Base-by-base conservation (phyloP, 92 coral and sea anemone genomes). In the Siderastrea siderea region DNA sequence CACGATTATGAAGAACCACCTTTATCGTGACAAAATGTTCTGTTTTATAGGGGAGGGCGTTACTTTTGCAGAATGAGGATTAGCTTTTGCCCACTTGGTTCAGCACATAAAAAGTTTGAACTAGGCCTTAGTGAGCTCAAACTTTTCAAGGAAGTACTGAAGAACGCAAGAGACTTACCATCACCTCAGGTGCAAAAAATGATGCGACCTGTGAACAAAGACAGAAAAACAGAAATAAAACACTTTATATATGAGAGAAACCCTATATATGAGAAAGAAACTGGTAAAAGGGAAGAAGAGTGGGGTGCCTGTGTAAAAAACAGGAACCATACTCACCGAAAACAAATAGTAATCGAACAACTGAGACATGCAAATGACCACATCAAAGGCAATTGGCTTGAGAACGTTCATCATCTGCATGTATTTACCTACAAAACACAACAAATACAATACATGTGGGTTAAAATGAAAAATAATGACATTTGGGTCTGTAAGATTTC, bases 341-440 rank as follows among this genome's bases (percentile, higher is more conserved):
- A 94, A 98, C 82, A 98, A 74, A 63, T 98, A 98, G 79, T 98
- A 98, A 86, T 98, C 99, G 50, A 98, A 98, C 45, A 98, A 96
- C 87, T 98, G 99, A 12, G 99, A 98, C 94, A 98, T 95, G 57
- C 99, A 98, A 47, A 98, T 98, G 58, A 98, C 99, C 70, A 98
- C 99, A 84, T 98, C 99, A 89, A 98, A 98, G 50, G 99, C 99
- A 64, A 98, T 98, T 1, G 99, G 99, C 84, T 98, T 98, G 47
- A 98, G 90, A 10, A 98, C 99, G 61, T 98, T 98, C 99, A 98
- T 98, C 99, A 98, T 98, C 88, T 98, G 99, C 99, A 98, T 95
- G 92, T 98, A 98, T 78, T 98, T 98, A 45, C 99, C 99, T 98
- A 84, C 55, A 16, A 76, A 38, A 51, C 38, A 68, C 86, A 68